A percentile compares a stretch with the other conserved stretches of the same genome.
Evolutionary conservation across 2,888 invertebrate species (phyloP).

Genomic region (Heliconius sara): DNA sequence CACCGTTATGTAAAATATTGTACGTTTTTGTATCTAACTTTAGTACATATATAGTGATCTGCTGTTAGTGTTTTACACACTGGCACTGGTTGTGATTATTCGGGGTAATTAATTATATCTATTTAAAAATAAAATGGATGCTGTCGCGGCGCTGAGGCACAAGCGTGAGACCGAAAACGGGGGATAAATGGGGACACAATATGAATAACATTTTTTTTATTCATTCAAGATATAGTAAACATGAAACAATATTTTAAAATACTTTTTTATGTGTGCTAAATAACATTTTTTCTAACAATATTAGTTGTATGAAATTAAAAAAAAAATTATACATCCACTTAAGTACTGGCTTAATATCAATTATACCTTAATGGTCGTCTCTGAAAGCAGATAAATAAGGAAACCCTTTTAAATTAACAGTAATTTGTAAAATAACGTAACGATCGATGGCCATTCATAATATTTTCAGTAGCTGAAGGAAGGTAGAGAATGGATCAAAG

Average conservation of each 20-base stretch:
- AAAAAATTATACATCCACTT: neutral
- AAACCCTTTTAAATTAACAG: neutral
- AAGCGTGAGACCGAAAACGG: too few species aligned
- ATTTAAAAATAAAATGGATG: too few species aligned
- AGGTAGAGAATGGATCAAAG: constrained; percentile 60
- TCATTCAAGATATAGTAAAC: too few species aligned
- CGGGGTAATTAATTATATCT: too few species aligned
- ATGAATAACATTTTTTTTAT: neutral
- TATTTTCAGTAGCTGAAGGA: neutral
- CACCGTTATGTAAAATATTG: constrained; percentile 13
- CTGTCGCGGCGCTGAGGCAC: too few species aligned
- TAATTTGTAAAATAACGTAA: neutral
- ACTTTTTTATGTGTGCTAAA: too few species aligned
- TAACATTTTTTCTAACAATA: too few species aligned
- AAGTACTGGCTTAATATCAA: neutral
- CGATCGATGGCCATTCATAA: neutral
- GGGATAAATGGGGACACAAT: neutral
- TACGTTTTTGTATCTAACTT: neutral
- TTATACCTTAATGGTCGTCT: neutral
- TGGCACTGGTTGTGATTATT: too few species aligned
- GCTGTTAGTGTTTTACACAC: too few species aligned
- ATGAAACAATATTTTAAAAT: too few species aligned
- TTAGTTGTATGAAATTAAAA: too few species aligned
- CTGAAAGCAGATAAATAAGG: neutral
- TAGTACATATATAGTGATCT: neutral